A percentile compares a stretch with the other conserved stretches of the same genome.
Conservation (phyloP, 2,888 invertebrate genomes). For the Agrochola lychnidis region DNA sequence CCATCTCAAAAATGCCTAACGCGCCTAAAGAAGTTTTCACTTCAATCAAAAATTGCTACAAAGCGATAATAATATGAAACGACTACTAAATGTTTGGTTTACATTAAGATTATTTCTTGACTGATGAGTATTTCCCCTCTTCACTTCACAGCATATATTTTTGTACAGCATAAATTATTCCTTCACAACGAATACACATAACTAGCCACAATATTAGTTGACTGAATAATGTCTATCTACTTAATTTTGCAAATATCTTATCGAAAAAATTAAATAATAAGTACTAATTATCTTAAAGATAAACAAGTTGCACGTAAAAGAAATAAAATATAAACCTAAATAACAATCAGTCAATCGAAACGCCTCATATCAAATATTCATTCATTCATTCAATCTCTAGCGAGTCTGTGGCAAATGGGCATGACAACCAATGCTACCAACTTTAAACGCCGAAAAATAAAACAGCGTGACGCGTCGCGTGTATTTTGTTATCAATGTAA, state of each 20-base stretch:
- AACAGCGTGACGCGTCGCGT: conserved; percentile 14
- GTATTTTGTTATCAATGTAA: background rate
- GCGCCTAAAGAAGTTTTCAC: too few species aligned
- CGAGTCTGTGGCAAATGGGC: conserved; percentile 29
- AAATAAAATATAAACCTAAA: conserved; percentile 2
- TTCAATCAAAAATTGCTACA: too few species aligned
- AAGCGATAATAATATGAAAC: background rate
- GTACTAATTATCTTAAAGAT: conserved; percentile 10
- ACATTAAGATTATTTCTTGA: background rate
- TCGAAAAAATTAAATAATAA: background rate
- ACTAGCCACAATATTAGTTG: background rate
- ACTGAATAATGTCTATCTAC: background rate
- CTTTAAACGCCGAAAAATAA: conserved; percentile 24
- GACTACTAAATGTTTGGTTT: too few species aligned
- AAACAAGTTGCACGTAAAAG: conserved; percentile 1
- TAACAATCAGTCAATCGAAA: background rate
- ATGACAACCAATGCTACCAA: conserved; percentile 60
- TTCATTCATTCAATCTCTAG: conserved; percentile 35
- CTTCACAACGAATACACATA: background rate
- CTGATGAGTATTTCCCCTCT: background rate
- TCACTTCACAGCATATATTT: background rate
- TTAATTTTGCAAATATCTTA: conserved; percentile 9
- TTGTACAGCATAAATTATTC: background rate
- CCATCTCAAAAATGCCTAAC: too few species aligned
- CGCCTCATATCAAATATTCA: background rate